Percentiles rank a stretch among this genome's conserved stretches.
phyloP scores from a whole-genome alignment of 2,797 vertebrate genomes.

The Decapterus maruadsi region DNA sequence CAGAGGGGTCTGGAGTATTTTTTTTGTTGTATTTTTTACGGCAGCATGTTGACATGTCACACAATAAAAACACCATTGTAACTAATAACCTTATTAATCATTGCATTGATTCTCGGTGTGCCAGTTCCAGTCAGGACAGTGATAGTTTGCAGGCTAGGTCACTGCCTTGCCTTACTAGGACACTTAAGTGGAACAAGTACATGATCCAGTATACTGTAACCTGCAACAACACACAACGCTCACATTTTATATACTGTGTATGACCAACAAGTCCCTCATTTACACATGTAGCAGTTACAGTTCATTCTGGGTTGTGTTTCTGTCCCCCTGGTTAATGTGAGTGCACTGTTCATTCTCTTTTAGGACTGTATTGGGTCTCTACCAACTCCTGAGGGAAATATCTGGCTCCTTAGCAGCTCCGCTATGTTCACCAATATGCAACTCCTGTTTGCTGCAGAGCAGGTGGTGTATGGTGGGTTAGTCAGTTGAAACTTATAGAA shows the following conservation, averaged over 20 bases:
- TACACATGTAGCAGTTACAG: background rate
- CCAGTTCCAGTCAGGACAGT: background rate
- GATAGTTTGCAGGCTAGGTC: background rate
- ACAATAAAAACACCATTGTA: background rate
- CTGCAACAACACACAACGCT: background rate
- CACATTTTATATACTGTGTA: background rate
- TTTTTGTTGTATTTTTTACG: background rate
- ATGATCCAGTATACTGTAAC: constrained; percentile 2
- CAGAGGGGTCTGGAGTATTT: too few relatives aligned
- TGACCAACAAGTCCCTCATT: background rate
- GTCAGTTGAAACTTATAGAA: background rate
- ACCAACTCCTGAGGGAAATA: background rate
- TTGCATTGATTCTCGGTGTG: background rate
- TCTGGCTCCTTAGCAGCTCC: background rate
- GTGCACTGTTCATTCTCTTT: background rate
- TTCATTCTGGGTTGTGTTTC: background rate
- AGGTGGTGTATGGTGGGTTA: background rate
- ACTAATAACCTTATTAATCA: background rate
- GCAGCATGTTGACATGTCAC: background rate
- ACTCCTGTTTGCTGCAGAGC: background rate
- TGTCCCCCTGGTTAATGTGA: background rate
- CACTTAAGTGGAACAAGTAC: constrained; percentile 17
- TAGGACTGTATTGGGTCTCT: background rate
- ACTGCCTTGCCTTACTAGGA: constrained; percentile 12
- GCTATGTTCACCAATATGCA: background rate